Evolutionary conservation across 2,113 vertebrate species (phyloP), one percentile per base, ranked within the genome.

Genomic region (Indri indri): DNA sequence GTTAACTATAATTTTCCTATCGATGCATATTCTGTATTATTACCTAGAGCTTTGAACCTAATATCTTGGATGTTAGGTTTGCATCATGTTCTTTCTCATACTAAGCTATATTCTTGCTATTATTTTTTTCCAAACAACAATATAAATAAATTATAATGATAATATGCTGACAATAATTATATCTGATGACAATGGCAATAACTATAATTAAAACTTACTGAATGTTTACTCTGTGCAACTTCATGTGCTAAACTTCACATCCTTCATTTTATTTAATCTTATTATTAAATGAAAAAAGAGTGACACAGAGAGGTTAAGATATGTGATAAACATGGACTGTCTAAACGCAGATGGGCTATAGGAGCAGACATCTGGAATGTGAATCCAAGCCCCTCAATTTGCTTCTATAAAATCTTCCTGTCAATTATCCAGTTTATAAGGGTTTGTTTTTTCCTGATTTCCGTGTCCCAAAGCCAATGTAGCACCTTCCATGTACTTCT

Each of bases 201-300:
- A 42, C 12, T 32, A 30, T 47, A 87, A 93, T 37, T 47, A 91
- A 94, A 6, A 80, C 17, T 85, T 80, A 94, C 1, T 83, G 3
- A 92, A 90, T 50, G 12, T 77, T 94, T 91, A 34, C 23, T 73
- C 5, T 32, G 13, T 73, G 47, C 1, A 22, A 71, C 13, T 12
- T 70, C 50, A 22, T 57, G 11, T 17, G 37, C 32, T 93, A 50
- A 91, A 88, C 52, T 80, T 79, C 37, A 81, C 22, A 85, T 20
- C 6, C 8, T 81, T n/a, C 80, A 57, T 85, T 88, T 91, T 23
- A 93, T 50, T 61, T 74, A 40, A 47, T 66, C 2, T 61, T 80
- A 42, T 90, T 47, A 85, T 47, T 89, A 95, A 84, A 76, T 66
- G 23, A 80, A 85, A 8, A 90, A 90, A 95, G 2, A 95, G 12